Evolutionary conservation across 1,140 invertebrate species (phyloP), one percentile per base, ranked within the genome.

Genomic region (Drosophila equinoxialis): DNA sequence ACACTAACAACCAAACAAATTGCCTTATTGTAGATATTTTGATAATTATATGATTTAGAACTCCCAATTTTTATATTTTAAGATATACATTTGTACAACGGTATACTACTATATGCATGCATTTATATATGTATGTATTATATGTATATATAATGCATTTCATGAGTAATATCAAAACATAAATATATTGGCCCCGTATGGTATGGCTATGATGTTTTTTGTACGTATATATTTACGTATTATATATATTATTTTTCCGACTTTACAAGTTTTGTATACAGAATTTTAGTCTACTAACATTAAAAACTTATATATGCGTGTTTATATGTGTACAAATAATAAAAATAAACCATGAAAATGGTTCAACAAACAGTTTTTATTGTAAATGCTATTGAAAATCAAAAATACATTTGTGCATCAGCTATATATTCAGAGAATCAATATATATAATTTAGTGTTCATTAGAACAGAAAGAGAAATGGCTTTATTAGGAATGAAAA

Each of bases 31-130:
- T 59, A 59, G 33, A 59, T 37, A 11, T 59, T 59, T 59, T 37
- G 57, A 59, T 59, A 59, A 37, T 35, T 59, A 59, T 59, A 59
- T 59, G 57, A 59, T 59, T 59, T 59, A 59, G 33, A 59, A 20
- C 33, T 59, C n/a, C 14, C 10, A 1, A 33, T 37, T 59, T 59
- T 57, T 4, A 30, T 59, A 39, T 59, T 59, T 58, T 58, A 58
- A 59, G 14, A 37, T 59, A 30, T 30, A 20, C 37, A 59, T 39
- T 59, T 59, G 57, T 59, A 59, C 35, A 59, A 59, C 57, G n/a
- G 57, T 59, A 37, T 59, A 59, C 14, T 59, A 59, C 10, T 14
- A 51, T 11, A 20, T 48, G 8, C 14, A 45, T 14, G 14, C 10
- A 51, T 23, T 17, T 10, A 51, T 14, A 51, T 23, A 10, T 48